A percentile compares a stretch with the other conserved stretches of the same genome.
phyloP scores from a whole-genome alignment of 2,113 vertebrate species.

The Symphodus melops region DNA sequence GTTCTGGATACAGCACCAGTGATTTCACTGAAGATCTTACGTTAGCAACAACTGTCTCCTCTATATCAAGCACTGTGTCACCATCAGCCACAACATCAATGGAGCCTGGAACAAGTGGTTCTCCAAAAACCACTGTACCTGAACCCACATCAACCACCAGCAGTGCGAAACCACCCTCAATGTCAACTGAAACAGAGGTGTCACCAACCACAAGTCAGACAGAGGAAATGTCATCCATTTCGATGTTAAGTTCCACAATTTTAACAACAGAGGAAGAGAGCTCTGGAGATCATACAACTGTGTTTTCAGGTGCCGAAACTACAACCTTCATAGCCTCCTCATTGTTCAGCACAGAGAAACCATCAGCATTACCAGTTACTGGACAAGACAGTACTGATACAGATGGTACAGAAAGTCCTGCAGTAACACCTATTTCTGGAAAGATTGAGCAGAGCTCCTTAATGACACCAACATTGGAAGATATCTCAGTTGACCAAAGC shows the following conservation, averaged over 20 bases:
- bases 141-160: background rate
- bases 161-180: slow-evolving; percentile 8
- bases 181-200: background rate
- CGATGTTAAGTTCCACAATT: background rate
- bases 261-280: background rate
- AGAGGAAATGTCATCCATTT: background rate
- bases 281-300: background rate
- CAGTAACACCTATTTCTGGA: background rate
- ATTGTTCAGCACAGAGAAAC: slow-evolving; percentile 22
- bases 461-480: too few relatives aligned
- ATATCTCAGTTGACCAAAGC: too few relatives aligned
- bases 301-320: too few relatives aligned
- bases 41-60: background rate
- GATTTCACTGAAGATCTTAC: background rate
- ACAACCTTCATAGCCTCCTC: background rate
- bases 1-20: background rate
- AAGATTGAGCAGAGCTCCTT: background rate
- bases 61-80: background rate
- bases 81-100: background rate
- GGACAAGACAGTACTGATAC: background rate
- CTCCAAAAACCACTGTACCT: background rate
- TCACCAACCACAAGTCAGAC: background rate
- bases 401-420: background rate
- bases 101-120: background rate
- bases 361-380: background rate